Conservation (phyloP, 1,140 invertebrate genomes). For the Drosophila kepulauana region DNA sequence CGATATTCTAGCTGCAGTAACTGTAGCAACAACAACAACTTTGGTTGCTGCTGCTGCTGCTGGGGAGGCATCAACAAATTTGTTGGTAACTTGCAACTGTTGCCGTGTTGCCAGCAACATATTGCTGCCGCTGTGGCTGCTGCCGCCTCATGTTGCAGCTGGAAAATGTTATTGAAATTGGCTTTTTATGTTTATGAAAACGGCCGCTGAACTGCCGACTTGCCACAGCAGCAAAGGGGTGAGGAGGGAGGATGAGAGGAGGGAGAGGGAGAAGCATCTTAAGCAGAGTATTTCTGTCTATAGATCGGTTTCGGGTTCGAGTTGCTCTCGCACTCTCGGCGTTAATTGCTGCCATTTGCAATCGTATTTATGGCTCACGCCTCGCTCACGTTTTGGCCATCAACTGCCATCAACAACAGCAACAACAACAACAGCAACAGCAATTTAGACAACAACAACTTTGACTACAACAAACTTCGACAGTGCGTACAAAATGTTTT, state of each 20-base stretch:
- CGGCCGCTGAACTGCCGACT: slow-evolving; percentile 53
- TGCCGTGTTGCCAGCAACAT: slow-evolving; percentile 58
- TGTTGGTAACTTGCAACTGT: slow-evolving; percentile 60
- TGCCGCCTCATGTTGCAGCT: slow-evolving; percentile 69
- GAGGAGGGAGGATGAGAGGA: background rate
- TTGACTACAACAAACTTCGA: slow-evolving; percentile 18
- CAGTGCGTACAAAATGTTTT: slow-evolving; percentile 74
- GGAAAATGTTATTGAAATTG: slow-evolving; percentile 82
- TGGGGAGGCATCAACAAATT: slow-evolving; percentile 60
- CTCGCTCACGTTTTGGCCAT: slow-evolving; percentile 81
- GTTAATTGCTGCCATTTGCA: slow-evolving; percentile 81
- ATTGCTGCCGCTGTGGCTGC: slow-evolving; percentile 44
- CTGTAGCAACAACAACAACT: slow-evolving; percentile 23
- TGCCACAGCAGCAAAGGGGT: background rate
- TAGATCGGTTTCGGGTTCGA: slow-evolving; percentile 29
- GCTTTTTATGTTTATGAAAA: slow-evolving; percentile 83
- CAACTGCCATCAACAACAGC: slow-evolving; percentile 48
- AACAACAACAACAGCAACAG: slow-evolving; percentile 9
- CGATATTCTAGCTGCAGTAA: slow-evolving; percentile 65
- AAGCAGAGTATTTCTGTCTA: slow-evolving; percentile 46
- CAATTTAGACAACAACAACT: slow-evolving; percentile 29
- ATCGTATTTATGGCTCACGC: slow-evolving; percentile 80
- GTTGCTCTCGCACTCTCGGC: slow-evolving; percentile 28
- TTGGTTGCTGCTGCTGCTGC: too few relatives aligned
- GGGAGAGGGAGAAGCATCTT: background rate